Evolutionary conservation across 1,140 invertebrate genomes (phyloP), one percentile per base, ranked within the genome.

Genomic region (Drosophila tani): DNA sequence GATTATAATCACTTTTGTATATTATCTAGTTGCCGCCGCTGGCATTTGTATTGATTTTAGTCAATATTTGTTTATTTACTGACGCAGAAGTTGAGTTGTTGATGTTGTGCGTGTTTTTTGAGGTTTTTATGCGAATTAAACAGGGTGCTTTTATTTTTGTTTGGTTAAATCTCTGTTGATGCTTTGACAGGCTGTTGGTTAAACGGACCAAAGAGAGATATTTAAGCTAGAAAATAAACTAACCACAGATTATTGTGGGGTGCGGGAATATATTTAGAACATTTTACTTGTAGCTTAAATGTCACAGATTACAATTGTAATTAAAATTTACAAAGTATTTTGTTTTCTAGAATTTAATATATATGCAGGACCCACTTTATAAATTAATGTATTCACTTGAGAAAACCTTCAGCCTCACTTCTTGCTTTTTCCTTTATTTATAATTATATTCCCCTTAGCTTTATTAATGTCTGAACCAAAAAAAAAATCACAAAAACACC

Each of bases 1-100:
- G 75, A 74, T 86, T 73, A 62, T 71, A 75, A 56, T 70, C 43
- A 76, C 55, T 81, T 81, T 71, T 80, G 47, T 75, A 27, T 62
- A 59, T 66, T 81, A 76, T 81, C 59, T 57, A 56, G 45, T 70
- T 66, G 68, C 79, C 63, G 77, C 60, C 57, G 56, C 19, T 40
- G 67, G 64, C 69, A 57, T 73, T 90, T 79, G 53, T 85, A 88
- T 90, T 74, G 84, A 90, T 85, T 88, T 65, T 53, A 90, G 74
- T 79, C 75, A 88, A 88, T 88, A 90, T 90, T 88, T 88, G 85
- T 88, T 88, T 90, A 90, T 88, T 79, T 90, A 80, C 84, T 81
- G 81, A 84, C 78, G 85, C 79, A 74, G 43, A 81, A 75, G 60
- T 81, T 83, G 59, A 51, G 45, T 66, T 75, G 78, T 47, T 75